Evolutionary conservation across 2,797 vertebrate species (phyloP).

Genomic region (Podarcis siculus): DNA sequence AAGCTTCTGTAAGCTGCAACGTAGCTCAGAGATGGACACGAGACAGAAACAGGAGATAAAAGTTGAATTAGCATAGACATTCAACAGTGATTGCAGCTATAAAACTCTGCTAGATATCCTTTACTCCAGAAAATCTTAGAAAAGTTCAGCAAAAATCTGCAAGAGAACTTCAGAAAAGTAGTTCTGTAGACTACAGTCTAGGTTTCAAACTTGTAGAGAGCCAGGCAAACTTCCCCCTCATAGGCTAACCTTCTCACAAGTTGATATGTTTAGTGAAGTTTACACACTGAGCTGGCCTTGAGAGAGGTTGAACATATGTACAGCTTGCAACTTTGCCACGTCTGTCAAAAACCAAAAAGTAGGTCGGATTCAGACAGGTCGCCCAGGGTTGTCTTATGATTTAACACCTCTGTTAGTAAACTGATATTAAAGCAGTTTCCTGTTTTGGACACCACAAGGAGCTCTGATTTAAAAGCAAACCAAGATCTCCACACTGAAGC

Average conservation of each 20-base stretch:
- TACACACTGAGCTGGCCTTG: background rate
- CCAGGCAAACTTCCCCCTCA: background rate
- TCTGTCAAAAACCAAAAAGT: background rate
- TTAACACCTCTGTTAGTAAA: background rate
- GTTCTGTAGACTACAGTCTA: background rate
- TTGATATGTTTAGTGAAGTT: background rate
- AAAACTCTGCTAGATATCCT: background rate
- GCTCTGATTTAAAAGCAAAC: background rate
- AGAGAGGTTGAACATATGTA: background rate
- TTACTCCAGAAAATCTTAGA: background rate
- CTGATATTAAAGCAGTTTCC: background rate
- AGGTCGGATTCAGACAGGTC: too few species aligned
- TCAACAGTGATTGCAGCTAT: background rate
- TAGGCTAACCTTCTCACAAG: background rate
- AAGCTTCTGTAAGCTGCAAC: background rate
- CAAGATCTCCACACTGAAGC: background rate
- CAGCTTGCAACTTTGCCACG: background rate
- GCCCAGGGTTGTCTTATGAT: background rate
- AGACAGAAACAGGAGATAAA: background rate
- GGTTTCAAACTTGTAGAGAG: background rate
- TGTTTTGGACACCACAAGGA: background rate
- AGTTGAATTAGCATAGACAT: background rate
- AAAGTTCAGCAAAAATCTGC: background rate
- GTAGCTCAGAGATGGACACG: background rate
- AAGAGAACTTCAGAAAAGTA: background rate